Conservation (phyloP, 2,888 invertebrate species). For the Parasteatoda lunata region DNA sequence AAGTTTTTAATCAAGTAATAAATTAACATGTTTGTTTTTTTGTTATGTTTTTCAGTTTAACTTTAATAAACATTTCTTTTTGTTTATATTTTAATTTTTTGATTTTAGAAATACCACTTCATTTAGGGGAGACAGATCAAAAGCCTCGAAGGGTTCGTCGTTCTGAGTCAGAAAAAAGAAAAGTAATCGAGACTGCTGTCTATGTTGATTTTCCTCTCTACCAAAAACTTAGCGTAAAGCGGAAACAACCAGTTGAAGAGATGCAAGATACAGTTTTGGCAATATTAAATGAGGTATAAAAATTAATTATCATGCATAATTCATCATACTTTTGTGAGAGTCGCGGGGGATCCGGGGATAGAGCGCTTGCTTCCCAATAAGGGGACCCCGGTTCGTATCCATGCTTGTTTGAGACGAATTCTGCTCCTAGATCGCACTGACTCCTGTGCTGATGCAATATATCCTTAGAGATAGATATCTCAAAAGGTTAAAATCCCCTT, state of each 20-base stretch:
- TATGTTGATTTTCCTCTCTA: constrained; percentile 72
- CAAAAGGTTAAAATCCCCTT: too few species aligned
- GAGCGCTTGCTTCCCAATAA: background rate
- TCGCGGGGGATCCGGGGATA: background rate
- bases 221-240: constrained; percentile 70
- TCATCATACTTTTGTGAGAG: background rate
- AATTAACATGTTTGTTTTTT: too few species aligned
- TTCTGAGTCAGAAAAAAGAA: constrained; percentile 11
- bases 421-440: background rate
- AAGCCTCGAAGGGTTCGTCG: constrained; percentile 4
- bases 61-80: too few species aligned
- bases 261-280: constrained; percentile 66
- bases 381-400: background rate
- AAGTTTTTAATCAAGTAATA: too few species aligned
- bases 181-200: constrained; percentile 72
- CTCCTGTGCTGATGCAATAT: background rate
- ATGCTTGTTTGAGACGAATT: too few species aligned
- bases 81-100: too few species aligned
- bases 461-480: background rate
- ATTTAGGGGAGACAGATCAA: too few species aligned
- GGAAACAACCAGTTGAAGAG: constrained; percentile 26
- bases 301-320: background rate
- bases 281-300: constrained; percentile 69
- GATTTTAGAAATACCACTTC: too few species aligned
- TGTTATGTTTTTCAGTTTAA: too few species aligned